These are phyloP conservation scores for Troilus luridus DNA, from an alignment of 2,888 invertebrate species.

Conservation along the genomic window DNA sequence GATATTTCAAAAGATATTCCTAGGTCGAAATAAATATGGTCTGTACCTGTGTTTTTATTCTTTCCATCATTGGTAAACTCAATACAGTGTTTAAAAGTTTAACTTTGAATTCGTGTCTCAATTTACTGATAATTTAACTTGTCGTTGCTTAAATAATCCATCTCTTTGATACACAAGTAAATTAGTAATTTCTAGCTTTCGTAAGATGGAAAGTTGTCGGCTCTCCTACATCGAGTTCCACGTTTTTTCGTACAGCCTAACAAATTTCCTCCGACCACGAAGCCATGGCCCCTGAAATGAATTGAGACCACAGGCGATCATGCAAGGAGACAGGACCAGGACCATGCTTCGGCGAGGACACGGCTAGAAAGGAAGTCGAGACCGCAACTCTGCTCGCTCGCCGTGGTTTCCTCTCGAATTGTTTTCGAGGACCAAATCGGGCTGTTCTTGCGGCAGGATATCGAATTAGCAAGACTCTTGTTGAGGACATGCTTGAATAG, in stretches of 20 bases:
- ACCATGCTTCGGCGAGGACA: constrained; percentile 12
- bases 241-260: background rate
- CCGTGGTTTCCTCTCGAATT: constrained; percentile 25
- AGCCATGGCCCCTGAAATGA: constrained; percentile 33
- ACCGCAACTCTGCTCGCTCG: constrained; percentile 33
- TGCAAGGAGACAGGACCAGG: constrained; percentile 29
- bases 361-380: constrained; percentile 3
- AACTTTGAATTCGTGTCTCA: too few relatives aligned
- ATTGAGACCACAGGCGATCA: constrained; percentile 49
- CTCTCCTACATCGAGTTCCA: background rate
- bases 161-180: background rate
- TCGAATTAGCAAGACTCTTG: constrained; percentile 16
- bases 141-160: background rate
- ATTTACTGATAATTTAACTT: background rate
- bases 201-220: background rate
- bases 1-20: too few relatives aligned
- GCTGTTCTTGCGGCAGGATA: constrained; percentile 35
- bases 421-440: constrained; percentile 15
- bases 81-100: too few relatives aligned
- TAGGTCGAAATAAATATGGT: too few relatives aligned
- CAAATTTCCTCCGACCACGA: constrained; percentile 18
- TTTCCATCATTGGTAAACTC: too few relatives aligned
- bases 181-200: background rate
- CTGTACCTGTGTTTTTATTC: too few relatives aligned
- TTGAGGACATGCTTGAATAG: background rate